Base-by-base conservation (phyloP, 2,888 invertebrate genomes). In the Alloscopus bannaensis region DNA sequence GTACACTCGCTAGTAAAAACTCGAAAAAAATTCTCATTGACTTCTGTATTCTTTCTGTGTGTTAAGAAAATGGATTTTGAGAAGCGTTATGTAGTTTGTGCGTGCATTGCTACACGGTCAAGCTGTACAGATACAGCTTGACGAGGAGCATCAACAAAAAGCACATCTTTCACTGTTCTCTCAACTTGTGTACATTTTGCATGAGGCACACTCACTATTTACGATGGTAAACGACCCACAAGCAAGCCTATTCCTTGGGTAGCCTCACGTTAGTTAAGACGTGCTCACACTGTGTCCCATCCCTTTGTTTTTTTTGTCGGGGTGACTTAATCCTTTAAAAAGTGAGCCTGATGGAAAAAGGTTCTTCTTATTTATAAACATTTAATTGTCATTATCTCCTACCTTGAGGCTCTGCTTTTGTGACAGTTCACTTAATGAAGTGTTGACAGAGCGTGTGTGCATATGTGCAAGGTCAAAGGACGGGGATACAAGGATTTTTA, bases 221-320 rank as follows among this genome's bases (percentile, higher is more conserved):
- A 52, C 52, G 24, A 11, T 22, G 52, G 52, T 8, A 20, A 45
- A 57, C 75, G 40, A 29, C 66, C 45, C 57, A 65, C 59, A 36
- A 75, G 36, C 6, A 36, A 47, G 47, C 45, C 73, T 66, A 75
- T 66, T 66, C 75, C 75, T 75, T 75, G 57, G 66, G 59, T 47
- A 66, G 75, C 75, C 66, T 66, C 29, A 40, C 28, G 57, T 42
- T 50, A 57, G 75, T 66, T 47, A 65, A 40, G 75, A 75, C 75
- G 75, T 75, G 75, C 66, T 28, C 57, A 55, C 52, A 47, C 42
- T 18, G 24, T 65, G 28, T 40, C 28, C 29, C 29, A 28, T 29
- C 50, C 45, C 47, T 50, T 52, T 66, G 29, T 66, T 22, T n/a
- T 24, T 31, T 42, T 36, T 6, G 28, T 59, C 40, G 72, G 72